These are phyloP conservation scores for Stenodema calcarata DNA, from an alignment of 2,888 invertebrate genomes.

Conservation along the genomic window DNA sequence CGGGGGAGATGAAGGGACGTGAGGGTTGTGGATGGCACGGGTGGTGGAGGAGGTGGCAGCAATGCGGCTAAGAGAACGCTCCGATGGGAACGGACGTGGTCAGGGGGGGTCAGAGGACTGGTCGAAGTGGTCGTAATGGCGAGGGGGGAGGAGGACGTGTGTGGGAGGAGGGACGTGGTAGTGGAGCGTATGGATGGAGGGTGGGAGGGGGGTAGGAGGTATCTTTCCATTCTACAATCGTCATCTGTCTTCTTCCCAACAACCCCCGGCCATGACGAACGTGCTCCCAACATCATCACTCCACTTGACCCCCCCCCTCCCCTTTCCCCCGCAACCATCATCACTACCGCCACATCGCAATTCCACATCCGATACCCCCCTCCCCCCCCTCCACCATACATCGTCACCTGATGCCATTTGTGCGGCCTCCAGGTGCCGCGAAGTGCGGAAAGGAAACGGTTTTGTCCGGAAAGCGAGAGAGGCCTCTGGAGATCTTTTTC, in stretches of 20 bases:
- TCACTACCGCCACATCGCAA: background rate
- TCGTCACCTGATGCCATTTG: background rate
- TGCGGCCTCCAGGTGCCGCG: background rate
- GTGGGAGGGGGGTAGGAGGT: background rate
- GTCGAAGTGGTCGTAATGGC: too few relatives aligned
- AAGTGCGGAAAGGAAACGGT: background rate
- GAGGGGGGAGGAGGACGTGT: background rate
- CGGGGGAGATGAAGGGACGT: background rate
- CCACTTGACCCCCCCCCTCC: background rate
- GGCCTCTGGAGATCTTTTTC: background rate
- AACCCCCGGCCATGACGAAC: background rate
- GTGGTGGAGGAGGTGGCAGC: background rate
- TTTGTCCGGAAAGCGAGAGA: background rate
- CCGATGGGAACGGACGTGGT: too few relatives aligned
- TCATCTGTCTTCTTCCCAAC: conserved; percentile 25
- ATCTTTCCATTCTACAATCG: background rate
- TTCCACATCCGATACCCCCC: background rate
- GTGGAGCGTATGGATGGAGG: background rate
- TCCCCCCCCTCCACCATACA: background rate
- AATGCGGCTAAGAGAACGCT: too few relatives aligned
- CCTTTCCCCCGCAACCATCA: background rate
- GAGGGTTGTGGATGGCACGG: background rate
- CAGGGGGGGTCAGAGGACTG: background rate
- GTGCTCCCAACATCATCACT: conserved; percentile 18
- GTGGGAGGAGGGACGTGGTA: background rate